Percentiles rank a stretch among this genome's conserved stretches.
Evolutionary conservation across 92 coral and sea anemone species (phyloP).

Genomic region (Blastomussa wellsi): DNA sequence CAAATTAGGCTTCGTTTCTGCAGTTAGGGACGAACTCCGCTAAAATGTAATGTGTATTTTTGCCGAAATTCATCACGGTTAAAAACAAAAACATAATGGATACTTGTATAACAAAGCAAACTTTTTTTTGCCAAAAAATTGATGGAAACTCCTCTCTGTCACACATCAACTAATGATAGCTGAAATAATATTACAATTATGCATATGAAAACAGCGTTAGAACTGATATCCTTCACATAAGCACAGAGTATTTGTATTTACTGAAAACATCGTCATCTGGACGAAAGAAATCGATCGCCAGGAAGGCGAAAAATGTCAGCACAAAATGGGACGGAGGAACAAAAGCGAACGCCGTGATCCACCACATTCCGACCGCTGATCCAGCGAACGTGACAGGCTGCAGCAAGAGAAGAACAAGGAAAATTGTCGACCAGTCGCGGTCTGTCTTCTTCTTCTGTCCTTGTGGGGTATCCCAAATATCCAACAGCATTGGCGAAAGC

Average conservation of each 20-base stretch:
- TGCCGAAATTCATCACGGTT: not conserved
- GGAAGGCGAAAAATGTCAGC: conserved; percentile 80
- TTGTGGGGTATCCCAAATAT: conserved; percentile 96
- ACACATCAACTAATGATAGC: not conserved
- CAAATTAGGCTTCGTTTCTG: not conserved
- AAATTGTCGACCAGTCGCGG: conserved; percentile 97
- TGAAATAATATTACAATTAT: not conserved
- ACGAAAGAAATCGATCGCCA: conserved; percentile 97
- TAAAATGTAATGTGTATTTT: not conserved
- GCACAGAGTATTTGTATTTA: conserved; percentile 85
- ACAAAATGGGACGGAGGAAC: conserved; percentile 93
- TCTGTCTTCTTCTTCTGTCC: conserved; percentile 91
- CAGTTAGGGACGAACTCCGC: not conserved
- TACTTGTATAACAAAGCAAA: not conserved
- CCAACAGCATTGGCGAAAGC: conserved; percentile 90
- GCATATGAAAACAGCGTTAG: conserved; percentile 1
- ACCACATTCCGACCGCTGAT: conserved; percentile 99
- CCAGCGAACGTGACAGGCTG: conserved; percentile 96
- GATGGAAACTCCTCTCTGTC: not conserved
- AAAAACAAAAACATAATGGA: not conserved
- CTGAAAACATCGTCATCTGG: conserved; percentile 80
- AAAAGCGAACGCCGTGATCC: conserved; percentile 82
- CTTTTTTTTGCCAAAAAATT: not conserved
- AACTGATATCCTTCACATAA: conserved; percentile 44
- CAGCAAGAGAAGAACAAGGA: conserved; percentile 80